Percentiles rank a stretch among this genome's conserved stretches.
Evolutionary conservation across 2,888 invertebrate genomes (phyloP).

Genomic region (Ditylenchus weischeri): DNA sequence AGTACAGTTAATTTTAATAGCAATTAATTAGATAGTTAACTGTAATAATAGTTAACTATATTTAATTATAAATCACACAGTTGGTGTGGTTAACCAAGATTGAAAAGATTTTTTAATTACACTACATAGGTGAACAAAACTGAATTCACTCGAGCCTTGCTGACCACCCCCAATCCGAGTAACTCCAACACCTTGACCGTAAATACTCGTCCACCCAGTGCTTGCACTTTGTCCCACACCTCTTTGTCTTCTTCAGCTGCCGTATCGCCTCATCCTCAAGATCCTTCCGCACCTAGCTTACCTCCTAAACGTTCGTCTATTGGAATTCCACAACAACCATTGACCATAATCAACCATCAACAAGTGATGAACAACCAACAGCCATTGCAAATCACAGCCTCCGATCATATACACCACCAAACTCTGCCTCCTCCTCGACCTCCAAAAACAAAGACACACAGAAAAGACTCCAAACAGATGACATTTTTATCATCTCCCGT

Average conservation of each 20-base stretch:
- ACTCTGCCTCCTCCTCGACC: constrained; percentile 4
- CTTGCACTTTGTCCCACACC: constrained; percentile 8
- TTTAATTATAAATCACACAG: no score
- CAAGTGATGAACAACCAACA: neutral
- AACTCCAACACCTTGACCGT: constrained; percentile 11
- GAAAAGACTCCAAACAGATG: no score
- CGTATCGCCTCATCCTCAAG: constrained; percentile 10
- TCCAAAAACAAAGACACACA: neutral
- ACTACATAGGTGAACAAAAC: constrained; percentile 27
- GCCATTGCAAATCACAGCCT: constrained; percentile 25
- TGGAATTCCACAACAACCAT: no score
- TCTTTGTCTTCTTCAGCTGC: constrained; percentile 12
- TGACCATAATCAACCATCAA: no score
- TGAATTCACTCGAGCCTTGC: constrained; percentile 34
- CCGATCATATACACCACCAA: constrained; percentile 25
- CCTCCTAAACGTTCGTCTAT: neutral
- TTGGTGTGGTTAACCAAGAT: no score
- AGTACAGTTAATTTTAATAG: no score
- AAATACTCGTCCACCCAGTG: constrained; percentile 10
- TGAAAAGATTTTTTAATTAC: no score
- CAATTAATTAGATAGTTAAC: no score
- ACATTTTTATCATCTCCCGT: no score
- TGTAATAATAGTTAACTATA: no score
- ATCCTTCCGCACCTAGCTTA: neutral
- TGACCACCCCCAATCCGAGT: constrained; percentile 26